Evolutionary conservation across 2,797 vertebrate species (phyloP), one percentile per base, ranked within the genome.

Genomic region (Neostethus bicornis): DNA sequence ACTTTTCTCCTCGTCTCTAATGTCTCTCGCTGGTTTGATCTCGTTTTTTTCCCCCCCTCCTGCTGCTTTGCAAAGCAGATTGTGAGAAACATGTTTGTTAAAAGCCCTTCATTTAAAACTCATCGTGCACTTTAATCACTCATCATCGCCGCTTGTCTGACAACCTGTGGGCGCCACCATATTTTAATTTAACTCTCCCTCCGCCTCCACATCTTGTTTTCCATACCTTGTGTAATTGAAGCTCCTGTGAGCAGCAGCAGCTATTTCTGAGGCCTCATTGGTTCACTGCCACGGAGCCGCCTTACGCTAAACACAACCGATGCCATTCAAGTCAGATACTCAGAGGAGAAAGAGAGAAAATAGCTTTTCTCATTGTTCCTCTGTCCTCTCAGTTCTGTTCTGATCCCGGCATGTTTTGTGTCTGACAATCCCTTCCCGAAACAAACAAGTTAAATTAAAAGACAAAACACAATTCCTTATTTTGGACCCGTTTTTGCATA

Each of bases 301-400:
- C 73, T 63, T 64, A 64, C 32, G 32, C 58, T 45, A 64, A 69
- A 73, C 28, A 25, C 64, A 72, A 81, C 73, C 61, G 58, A 61
- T 39, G 60, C 43, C 62, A 66, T 75, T 59, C 54, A 81, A 80
- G 65, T 80, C 60, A 47, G 70, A 69, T 50, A 81, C 74, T 71
- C 61, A 46, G 52, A 75, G 64, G 70, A 51, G 31, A 70, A 59
- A 56, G 62, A 80, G 43, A 73, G 73, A 63, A 67, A 75, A 77
- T 62, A 77, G 63, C 56, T 75, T 34, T 3, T 79, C 69, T 75
- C 62, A 66, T 85, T 86, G 79, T 83, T 63, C 70, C 77, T 68
- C 64, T 56, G 32, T 81, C 76, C 69, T 53, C 65, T 80, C 29
- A 11, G 58, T 73, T 70, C 55, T 49, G 70, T 52, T 44, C 51